Conservation (phyloP, 2,113 vertebrate species). For the Brachypteracias leptosomus region DNA sequence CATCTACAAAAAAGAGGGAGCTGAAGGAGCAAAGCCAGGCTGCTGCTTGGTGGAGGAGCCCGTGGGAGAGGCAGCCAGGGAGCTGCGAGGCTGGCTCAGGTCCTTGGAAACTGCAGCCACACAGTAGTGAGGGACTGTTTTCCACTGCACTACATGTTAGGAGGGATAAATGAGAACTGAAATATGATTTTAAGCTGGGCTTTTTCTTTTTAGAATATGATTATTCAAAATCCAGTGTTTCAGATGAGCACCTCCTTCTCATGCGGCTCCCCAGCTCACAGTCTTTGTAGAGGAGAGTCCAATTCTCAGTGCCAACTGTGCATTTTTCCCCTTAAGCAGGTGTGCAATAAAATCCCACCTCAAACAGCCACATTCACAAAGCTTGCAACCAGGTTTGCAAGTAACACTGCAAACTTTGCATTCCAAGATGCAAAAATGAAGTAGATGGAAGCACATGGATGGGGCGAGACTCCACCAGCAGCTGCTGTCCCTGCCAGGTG, state of each 20-base stretch:
- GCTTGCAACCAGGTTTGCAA: not conserved
- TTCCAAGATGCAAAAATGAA: not conserved
- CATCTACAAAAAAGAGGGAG: not conserved
- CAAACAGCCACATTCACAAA: not conserved
- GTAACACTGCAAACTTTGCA: not conserved
- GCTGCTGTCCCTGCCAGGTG: too few relatives aligned
- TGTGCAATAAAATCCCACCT: not conserved
- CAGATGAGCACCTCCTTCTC: not conserved
- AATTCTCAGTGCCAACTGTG: rapidly evolving
- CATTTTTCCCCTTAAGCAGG: not conserved
- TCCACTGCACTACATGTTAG: not conserved
- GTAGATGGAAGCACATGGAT: rapidly evolving
- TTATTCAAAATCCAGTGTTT: not conserved
- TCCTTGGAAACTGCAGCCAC: not conserved
- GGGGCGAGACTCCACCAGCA: not conserved
- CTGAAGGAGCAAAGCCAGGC: not conserved
- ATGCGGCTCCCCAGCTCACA: not conserved
- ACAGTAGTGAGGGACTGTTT: not conserved
- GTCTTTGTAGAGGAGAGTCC: not conserved
- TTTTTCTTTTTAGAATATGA: not conserved
- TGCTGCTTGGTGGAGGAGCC: not conserved
- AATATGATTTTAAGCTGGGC: not conserved
- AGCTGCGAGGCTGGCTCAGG: rapidly evolving
- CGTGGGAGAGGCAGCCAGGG: not conserved
- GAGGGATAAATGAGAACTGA: not conserved